Evolutionary conservation across 2,888 invertebrate genomes (phyloP), one percentile per base, ranked within the genome.

Genomic region (Drosophila paucipuncta): DNA sequence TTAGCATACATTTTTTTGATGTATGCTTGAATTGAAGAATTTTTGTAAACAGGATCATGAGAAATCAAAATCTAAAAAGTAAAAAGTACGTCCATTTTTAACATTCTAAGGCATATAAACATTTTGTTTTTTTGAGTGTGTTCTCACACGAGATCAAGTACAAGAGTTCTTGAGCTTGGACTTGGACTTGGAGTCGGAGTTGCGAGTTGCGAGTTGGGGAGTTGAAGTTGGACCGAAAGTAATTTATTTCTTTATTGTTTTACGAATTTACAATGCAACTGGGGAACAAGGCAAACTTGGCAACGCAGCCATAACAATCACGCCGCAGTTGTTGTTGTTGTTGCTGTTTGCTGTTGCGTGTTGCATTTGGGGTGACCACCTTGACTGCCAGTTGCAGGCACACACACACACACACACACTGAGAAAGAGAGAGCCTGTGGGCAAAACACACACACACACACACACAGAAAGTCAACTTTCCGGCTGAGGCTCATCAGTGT

Each of bases 181-280:
- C 77, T 69, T 75, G 76, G 55, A 53, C 58, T 59, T 74, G 60
- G 13, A 55, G n/a, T 35, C 31, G 60, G 11, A 67, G 43, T 49
- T 54, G 31, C 68, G 28, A 62, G 55, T 58, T 55, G 53, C 60
- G 30, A 53, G 53, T 53, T 53, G 50, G 50, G 50, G 50, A 50
- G 58, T 50, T 73, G 70, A 73, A 78, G 58, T 78, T 73, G 72
- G 80, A 81, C 87, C 91, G 92, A 91, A 92, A 93, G 92, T 92
- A 92, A 92, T 92, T 92, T 92, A 92, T 92, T 92, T 93, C 92
- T 93, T 92, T 92, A 92, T 92, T 92, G 93, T 92, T 92, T 92
- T 91, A 91, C 88, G 88, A 88, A 88, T 88, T 88, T 88, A 90
- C 88, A 88, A 88, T 88, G 88, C 88, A 88, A 88, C 89, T 89